Conservation (phyloP, 2,888 invertebrate genomes). For the Villa cingulata region DNA sequence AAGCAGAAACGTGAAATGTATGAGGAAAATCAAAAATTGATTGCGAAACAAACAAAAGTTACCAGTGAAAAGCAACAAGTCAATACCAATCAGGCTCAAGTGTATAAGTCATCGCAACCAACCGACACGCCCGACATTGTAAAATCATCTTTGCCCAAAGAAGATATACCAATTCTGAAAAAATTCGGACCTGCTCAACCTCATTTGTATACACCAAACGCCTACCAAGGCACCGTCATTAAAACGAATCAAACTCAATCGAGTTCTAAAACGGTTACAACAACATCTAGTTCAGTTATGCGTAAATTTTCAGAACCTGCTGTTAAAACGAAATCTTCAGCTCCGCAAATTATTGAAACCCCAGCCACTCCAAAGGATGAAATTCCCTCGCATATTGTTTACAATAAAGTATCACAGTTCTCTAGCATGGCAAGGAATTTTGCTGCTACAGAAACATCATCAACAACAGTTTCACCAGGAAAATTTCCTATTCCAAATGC, state of each 20-base stretch:
- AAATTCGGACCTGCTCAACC: slow-evolving; percentile 34
- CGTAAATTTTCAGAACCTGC: slow-evolving; percentile 11
- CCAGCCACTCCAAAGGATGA: slow-evolving; percentile 25
- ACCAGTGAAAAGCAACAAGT: not conserved
- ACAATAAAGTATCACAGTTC: slow-evolving; percentile 31
- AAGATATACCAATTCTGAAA: slow-evolving; percentile 29
- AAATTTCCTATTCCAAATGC: slow-evolving; percentile 18
- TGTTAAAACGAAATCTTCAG: slow-evolving; percentile 9
- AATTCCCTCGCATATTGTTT: slow-evolving; percentile 32
- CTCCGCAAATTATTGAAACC: slow-evolving; percentile 28
- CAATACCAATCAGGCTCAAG: not conserved
- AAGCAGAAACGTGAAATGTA: no score
- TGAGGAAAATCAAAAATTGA: no score
- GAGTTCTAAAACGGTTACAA: not conserved
- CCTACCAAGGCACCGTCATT: slow-evolving; percentile 28
- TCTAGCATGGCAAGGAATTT: slow-evolving; percentile 26
- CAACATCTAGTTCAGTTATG: not conserved
- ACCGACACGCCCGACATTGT: slow-evolving; percentile 32
- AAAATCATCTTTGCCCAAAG: slow-evolving; percentile 30
- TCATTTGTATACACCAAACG: slow-evolving; percentile 31
- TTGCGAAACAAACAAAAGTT: not conserved
- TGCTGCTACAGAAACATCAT: slow-evolving; percentile 15
- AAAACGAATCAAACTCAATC: slow-evolving; percentile 9
- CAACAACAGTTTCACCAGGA: slow-evolving; percentile 16
- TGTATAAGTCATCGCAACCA: slow-evolving; percentile 31